Percentiles rank a stretch among this genome's conserved stretches.
phyloP scores from a whole-genome alignment of 2,888 invertebrate genomes.

The Coremacera marginata region DNA sequence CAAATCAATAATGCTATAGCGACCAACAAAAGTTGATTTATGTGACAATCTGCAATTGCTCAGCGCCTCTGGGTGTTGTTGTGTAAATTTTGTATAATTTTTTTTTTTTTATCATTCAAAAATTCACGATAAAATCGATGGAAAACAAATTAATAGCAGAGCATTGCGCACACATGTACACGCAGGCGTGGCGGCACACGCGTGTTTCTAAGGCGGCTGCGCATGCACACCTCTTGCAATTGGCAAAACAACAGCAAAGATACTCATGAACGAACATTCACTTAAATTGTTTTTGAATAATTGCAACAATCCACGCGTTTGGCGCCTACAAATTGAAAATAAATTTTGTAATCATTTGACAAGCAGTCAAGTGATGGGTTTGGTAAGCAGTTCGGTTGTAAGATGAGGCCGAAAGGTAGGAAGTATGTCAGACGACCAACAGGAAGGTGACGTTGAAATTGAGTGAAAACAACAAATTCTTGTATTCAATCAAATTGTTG shows the following conservation, averaged over 20 bases:
- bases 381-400: background rate
- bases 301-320: constrained; percentile 22
- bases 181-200: constrained; percentile 27
- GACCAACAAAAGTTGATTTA: background rate
- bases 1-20: background rate
- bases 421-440: background rate
- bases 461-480: background rate
- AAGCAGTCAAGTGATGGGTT: constrained; percentile 5
- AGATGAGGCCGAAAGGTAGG: background rate
- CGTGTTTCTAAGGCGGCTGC: constrained; percentile 6
- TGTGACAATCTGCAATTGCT: background rate
- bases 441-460: background rate
- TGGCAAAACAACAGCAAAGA: background rate
- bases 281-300: constrained; percentile 24
- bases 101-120: background rate
- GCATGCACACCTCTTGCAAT: background rate
- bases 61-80: constrained; percentile 13
- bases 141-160: constrained; percentile 19
- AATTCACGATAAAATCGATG: constrained; percentile 14
- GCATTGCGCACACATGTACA: background rate
- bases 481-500: background rate
- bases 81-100: background rate
- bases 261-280: background rate
- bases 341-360: constrained; percentile 47
- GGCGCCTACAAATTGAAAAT: constrained; percentile 47